phyloP scores from a whole-genome alignment of 2,888 invertebrate genomes.

The Netelia melanura region DNA sequence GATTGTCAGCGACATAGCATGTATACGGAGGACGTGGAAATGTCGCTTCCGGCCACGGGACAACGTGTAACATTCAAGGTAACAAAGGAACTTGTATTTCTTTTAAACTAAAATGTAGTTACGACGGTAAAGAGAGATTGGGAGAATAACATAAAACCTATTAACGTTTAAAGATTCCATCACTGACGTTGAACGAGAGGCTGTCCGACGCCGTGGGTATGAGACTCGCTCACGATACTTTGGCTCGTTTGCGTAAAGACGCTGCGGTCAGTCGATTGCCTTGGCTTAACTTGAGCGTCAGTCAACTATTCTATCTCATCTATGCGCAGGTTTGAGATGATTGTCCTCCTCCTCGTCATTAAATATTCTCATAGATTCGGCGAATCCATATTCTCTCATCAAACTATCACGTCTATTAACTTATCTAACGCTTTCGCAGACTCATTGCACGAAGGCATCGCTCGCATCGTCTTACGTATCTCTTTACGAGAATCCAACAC shows the following conservation, averaged over 20 bases:
- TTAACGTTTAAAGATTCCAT: conserved; percentile 70
- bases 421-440: conserved; percentile 68
- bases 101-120: background rate
- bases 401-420: background rate
- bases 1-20: conserved; percentile 67
- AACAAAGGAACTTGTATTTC: conserved; percentile 33
- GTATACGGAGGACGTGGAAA: conserved; percentile 64
- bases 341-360: conserved; percentile 15
- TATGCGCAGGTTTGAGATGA: conserved; percentile 76
- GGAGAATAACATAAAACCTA: conserved; percentile 7
- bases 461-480: conserved; percentile 75
- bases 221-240: conserved; percentile 78
- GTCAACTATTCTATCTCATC: conserved; percentile 76
- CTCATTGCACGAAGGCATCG: conserved; percentile 77
- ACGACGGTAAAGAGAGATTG: background rate
- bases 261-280: conserved; percentile 70
- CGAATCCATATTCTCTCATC: background rate
- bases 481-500: conserved; percentile 72
- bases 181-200: conserved; percentile 76
- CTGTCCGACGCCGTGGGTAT: conserved; percentile 77
- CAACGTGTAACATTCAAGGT: conserved; percentile 73
- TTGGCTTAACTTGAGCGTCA: conserved; percentile 73
- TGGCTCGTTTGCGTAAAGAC: conserved; percentile 70
- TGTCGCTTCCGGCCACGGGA: conserved; percentile 69
- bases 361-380: conserved; percentile 10